Percentiles rank a stretch among this genome's conserved stretches.
Evolutionary conservation across 2,888 invertebrate genomes (phyloP).

Genomic region (Tenthredo distinguenda): DNA sequence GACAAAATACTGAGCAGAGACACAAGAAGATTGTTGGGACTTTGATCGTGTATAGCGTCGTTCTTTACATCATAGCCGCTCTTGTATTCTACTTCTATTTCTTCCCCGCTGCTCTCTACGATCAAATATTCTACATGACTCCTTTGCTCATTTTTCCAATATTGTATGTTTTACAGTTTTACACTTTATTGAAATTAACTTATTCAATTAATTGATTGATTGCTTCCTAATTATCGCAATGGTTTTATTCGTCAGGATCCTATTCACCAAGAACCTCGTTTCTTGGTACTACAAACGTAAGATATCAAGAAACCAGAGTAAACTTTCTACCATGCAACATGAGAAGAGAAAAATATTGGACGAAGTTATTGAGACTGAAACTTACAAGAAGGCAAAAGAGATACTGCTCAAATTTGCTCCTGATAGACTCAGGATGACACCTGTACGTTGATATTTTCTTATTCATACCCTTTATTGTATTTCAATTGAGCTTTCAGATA

Average conservation of each 20-base stretch:
- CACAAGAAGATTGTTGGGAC: constrained; percentile 91
- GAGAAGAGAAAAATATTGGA: constrained; percentile 94
- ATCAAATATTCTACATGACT: constrained; percentile 87
- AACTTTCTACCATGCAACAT: constrained; percentile 85
- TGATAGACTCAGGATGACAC: constrained; percentile 79
- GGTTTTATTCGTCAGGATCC: constrained; percentile 82
- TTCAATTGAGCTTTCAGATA: background rate
- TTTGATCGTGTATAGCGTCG: constrained; percentile 86
- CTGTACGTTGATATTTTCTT: constrained; percentile 63
- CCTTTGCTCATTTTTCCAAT: constrained; percentile 91
- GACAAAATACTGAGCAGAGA: constrained; percentile 88
- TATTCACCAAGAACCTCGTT: constrained; percentile 88
- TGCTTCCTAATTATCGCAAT: background rate
- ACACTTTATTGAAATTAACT: background rate
- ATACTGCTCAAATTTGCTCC: constrained; percentile 93
- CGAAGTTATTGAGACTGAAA: constrained; percentile 98
- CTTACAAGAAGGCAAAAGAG: constrained; percentile 95
- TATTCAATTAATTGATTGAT: background rate
- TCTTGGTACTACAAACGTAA: constrained; percentile 94
- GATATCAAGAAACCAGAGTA: constrained; percentile 88
- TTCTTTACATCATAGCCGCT: constrained; percentile 86
- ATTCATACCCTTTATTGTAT: constrained; percentile 7
- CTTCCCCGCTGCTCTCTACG: constrained; percentile 87
- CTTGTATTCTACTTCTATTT: constrained; percentile 89
- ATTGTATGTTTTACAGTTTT: constrained; percentile 83